Conservation (phyloP, 2,888 invertebrate genomes). For the Nebria brevicollis region DNA sequence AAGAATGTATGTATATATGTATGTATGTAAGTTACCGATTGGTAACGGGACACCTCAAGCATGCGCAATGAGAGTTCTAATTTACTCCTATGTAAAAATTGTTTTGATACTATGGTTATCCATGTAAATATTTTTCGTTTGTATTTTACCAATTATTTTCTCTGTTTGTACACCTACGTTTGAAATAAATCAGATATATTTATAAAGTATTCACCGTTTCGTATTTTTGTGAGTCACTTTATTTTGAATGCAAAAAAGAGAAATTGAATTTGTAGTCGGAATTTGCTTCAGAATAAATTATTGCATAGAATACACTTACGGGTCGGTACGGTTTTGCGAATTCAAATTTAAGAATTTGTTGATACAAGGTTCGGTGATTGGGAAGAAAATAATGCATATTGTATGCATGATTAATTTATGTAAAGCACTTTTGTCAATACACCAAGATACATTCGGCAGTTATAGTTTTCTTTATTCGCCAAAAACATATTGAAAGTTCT, state of each 20-base stretch:
- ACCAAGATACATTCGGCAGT: not conserved
- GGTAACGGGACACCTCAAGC: too few relatives aligned
- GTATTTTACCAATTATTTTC: not conserved
- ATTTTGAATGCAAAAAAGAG: not conserved
- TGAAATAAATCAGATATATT: not conserved
- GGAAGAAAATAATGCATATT: not conserved
- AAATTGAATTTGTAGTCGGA: not conserved
- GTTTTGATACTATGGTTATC: too few relatives aligned
- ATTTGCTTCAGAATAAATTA: not conserved
- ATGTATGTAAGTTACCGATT: too few relatives aligned
- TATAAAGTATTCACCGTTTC: not conserved
- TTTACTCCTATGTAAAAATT: too few relatives aligned
- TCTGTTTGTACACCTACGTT: not conserved
- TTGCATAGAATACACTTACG: not conserved
- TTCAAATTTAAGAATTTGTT: too few relatives aligned
- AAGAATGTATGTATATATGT: too few relatives aligned
- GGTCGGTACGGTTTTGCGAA: too few relatives aligned
- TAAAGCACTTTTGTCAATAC: not conserved
- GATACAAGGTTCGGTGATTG: not conserved
- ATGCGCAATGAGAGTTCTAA: too few relatives aligned
- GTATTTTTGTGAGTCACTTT: not conserved
- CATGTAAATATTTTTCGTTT: not conserved
- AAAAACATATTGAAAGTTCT: not conserved
- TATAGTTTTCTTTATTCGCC: not conserved
- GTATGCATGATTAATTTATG: not conserved